Percentiles rank a stretch among this genome's conserved stretches.
Evolutionary conservation across 2,113 vertebrate species (phyloP).

Genomic region (Coptodon rendalli): DNA sequence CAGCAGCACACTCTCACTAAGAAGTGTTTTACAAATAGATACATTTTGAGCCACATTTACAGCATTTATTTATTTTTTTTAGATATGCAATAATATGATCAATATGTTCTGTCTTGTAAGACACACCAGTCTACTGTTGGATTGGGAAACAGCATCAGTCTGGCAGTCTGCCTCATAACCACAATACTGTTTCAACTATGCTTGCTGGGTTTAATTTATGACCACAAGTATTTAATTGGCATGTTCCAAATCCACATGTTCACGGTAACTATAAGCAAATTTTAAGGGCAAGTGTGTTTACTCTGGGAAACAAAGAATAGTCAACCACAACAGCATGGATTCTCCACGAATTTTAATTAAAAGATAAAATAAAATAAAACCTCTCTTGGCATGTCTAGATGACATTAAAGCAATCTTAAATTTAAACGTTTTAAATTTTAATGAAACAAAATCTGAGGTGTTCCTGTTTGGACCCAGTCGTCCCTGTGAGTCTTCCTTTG

Average conservation of each 20-base stretch:
- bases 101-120: background rate
- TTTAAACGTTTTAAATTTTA: background rate
- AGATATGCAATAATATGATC: background rate
- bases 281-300: background rate
- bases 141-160: background rate
- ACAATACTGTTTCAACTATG: background rate
- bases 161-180: background rate
- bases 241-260: background rate
- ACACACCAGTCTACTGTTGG: background rate
- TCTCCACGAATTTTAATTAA: background rate
- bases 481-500: background rate
- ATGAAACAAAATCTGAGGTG: background rate
- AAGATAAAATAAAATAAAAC: background rate
- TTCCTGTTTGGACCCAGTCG: background rate
- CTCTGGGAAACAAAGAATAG: background rate
- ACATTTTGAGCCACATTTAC: background rate
- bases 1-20: background rate
- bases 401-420: background rate
- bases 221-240: background rate
- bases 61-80: background rate
- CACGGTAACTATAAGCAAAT: background rate
- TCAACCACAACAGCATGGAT: background rate
- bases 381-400: background rate
- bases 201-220: background rate
- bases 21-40: background rate